Percentiles rank a stretch among this genome's conserved stretches.
phyloP scores from a whole-genome alignment of 2,797 vertebrate genomes.

The Aldrovandia affinis region DNA sequence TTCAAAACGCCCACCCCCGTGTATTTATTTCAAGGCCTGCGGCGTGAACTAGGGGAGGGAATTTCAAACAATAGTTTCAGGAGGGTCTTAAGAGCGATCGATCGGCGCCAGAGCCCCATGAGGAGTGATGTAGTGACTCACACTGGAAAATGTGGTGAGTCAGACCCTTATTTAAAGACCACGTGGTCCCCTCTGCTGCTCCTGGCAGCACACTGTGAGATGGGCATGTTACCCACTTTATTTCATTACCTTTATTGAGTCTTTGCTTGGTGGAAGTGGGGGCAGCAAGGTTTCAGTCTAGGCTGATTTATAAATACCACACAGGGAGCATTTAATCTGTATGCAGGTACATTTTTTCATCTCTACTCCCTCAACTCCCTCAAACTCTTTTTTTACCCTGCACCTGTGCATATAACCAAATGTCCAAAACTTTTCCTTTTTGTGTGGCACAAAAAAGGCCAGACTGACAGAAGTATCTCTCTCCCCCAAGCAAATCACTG shows the following conservation, averaged over 20 bases:
- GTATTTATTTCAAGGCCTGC: conserved; percentile 64
- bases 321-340: not conserved
- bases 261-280: not conserved
- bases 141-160: conserved; percentile 9
- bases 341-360: no score
- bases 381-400: not conserved
- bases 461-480: not conserved
- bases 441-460: not conserved
- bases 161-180: not conserved
- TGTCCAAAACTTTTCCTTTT: not conserved
- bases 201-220: not conserved
- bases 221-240: not conserved
- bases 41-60: conserved; percentile 63
- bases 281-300: not conserved
- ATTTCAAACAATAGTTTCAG: conserved; percentile 61
- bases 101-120: conserved; percentile 61
- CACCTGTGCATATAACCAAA: not conserved
- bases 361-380: no score
- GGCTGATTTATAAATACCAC: conserved; percentile 1
- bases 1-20: conserved; percentile 64
- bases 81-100: conserved; percentile 65
- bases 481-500: not conserved
- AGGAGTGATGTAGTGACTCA: conserved; percentile 54
- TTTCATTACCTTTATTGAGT: not conserved
- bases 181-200: conserved; percentile 42